These are phyloP conservation scores for Toxonevra muliebris DNA, from an alignment of 2,888 invertebrate species.

Conservation along the genomic window DNA sequence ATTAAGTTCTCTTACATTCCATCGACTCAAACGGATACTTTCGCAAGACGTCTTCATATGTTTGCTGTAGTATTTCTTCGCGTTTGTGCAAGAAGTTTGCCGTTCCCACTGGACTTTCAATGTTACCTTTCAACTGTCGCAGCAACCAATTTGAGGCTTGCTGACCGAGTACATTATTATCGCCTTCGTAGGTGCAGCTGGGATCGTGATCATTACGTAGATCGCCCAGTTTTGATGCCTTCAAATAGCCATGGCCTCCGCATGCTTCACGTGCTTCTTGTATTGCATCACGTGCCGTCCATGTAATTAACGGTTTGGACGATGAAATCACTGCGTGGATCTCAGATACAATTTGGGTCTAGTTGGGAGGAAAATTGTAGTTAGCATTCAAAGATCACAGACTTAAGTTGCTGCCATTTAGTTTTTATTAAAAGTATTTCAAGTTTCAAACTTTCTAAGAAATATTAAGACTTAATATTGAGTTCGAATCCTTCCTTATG, in stretches of 20 bases:
- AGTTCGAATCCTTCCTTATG: too few species aligned
- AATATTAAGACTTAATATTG: too few species aligned
- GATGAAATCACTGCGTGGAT: slow-evolving; percentile 74
- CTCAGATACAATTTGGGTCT: slow-evolving; percentile 68
- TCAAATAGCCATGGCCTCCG: slow-evolving; percentile 84
- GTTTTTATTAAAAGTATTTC: too few species aligned
- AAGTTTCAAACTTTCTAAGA: too few species aligned
- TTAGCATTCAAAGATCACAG: too few species aligned
- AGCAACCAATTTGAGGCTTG: slow-evolving; percentile 90
- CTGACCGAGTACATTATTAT: slow-evolving; percentile 91
- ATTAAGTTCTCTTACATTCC: slow-evolving; percentile 53
- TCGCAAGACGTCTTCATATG: slow-evolving; percentile 43
- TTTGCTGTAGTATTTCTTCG: slow-evolving; percentile 63
- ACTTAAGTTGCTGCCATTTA: too few species aligned
- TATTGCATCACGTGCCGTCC: slow-evolving; percentile 79
- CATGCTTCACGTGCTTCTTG: slow-evolving; percentile 88
- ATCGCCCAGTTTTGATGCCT: slow-evolving; percentile 83
- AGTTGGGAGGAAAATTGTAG: slow-evolving; percentile 14
- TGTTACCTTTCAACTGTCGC: slow-evolving; percentile 68
- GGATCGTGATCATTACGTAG: slow-evolving; percentile 89
- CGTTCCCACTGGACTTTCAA: slow-evolving; percentile 76
- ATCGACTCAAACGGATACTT: slow-evolving; percentile 44
- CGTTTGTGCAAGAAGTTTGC: slow-evolving; percentile 73
- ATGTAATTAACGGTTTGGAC: slow-evolving; percentile 75
- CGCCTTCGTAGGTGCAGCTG: slow-evolving; percentile 91